These are phyloP conservation scores for Diogma glabrata DNA, from an alignment of 2,888 invertebrate genomes.

Conservation along the genomic window DNA sequence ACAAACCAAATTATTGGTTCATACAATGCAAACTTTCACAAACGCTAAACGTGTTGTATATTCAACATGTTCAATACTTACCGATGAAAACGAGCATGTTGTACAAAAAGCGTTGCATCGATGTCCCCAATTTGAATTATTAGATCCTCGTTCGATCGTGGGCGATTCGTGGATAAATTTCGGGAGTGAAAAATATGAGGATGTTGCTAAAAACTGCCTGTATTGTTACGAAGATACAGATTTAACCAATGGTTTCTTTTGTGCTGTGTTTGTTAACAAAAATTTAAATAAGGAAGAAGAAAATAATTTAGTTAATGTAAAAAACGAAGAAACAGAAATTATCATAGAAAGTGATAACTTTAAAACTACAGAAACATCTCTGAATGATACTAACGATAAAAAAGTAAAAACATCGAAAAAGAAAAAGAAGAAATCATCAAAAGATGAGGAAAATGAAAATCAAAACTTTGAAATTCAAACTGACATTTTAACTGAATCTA, in stretches of 20 bases:
- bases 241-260: constrained; percentile 87
- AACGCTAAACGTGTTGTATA: constrained; percentile 78
- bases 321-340: no score
- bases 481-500: no score
- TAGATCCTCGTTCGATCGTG: constrained; percentile 47
- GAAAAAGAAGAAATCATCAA: no score
- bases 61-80: constrained; percentile 87
- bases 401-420: no score
- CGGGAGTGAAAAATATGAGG: constrained; percentile 51
- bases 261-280: constrained; percentile 70
- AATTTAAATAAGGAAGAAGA: no score
- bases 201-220: constrained; percentile 62
- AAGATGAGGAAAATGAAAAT: no score
- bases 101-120: not conserved
- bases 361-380: no score
- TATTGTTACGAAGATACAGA: constrained; percentile 66
- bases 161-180: constrained; percentile 56
- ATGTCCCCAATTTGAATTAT: constrained; percentile 45
- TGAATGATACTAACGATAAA: no score
- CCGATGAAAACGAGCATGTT: constrained; percentile 89
- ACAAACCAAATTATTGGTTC: constrained; percentile 71
- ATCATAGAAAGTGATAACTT: no score
- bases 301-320: no score
- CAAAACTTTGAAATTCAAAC: no score
- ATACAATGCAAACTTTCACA: constrained; percentile 76